Evolutionary conservation across 2,113 vertebrate species (phyloP).

Genomic region (Plestiodon gilberti): DNA sequence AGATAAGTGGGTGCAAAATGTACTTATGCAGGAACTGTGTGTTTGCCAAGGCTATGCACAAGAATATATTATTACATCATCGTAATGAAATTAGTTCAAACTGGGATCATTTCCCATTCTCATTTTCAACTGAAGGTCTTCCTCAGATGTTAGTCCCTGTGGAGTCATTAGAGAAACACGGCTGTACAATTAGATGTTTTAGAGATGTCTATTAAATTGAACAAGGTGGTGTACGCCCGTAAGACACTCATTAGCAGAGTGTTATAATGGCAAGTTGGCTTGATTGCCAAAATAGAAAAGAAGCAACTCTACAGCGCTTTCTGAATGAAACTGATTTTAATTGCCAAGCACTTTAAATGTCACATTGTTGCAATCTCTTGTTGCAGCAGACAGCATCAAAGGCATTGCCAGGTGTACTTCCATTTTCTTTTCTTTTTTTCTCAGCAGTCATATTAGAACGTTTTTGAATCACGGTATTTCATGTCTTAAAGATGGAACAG

Average conservation of each 20-base stretch:
- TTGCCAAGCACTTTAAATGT: constrained; percentile 20
- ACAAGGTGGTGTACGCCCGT: constrained; percentile 35
- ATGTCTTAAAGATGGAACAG: neutral
- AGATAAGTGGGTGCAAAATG: constrained; percentile 39
- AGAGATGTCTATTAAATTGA: constrained; percentile 52
- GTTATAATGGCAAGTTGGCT: constrained; percentile 21
- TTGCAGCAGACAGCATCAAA: constrained; percentile 9
- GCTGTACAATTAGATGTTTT: constrained; percentile 49
- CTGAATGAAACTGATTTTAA: constrained; percentile 62
- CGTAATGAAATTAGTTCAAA: constrained; percentile 48
- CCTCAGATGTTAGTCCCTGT: constrained; percentile 4
- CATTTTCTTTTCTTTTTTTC: neutral
- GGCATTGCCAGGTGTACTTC: constrained; percentile 13
- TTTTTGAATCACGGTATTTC: neutral
- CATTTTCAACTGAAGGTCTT: constrained; percentile 40
- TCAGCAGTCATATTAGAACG: neutral
- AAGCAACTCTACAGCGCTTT: constrained; percentile 2
- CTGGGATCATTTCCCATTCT: constrained; percentile 38
- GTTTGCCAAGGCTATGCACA: neutral
- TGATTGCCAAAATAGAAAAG: constrained; percentile 40
- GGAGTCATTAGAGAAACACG: constrained; percentile 26
- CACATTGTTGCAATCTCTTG: rapidly evolving
- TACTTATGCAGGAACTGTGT: constrained; percentile 10
- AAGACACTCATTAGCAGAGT: constrained; percentile 43
- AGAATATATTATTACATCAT: neutral